Evolutionary conservation across 2,113 vertebrate species (phyloP).

Genomic region (Serilophus lunatus): DNA sequence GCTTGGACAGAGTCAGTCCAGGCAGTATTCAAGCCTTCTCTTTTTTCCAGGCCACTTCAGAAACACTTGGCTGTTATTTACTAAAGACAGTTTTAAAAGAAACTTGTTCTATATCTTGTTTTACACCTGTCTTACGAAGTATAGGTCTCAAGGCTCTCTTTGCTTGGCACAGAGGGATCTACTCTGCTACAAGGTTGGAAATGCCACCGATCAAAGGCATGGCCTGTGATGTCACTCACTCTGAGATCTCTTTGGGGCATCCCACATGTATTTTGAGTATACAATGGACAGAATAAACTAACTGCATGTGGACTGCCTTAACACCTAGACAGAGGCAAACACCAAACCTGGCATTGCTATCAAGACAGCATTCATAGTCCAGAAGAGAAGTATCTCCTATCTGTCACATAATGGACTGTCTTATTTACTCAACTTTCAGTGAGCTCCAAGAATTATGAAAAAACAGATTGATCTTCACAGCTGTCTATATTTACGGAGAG

Average conservation of each 20-base stretch:
- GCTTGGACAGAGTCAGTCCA: background rate
- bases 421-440: background rate
- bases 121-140: background rate
- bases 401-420: background rate
- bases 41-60: background rate
- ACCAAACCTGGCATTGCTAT: accelerated
- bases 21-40: background rate
- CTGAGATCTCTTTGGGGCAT: background rate
- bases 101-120: background rate
- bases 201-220: background rate
- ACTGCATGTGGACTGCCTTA: background rate
- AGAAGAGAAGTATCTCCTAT: background rate
- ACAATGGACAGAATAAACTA: background rate
- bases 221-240: background rate
- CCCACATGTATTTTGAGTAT: background rate
- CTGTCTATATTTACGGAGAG: background rate
- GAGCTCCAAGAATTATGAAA: background rate
- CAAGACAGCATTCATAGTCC: background rate
- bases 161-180: background rate
- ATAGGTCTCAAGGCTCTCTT: background rate
- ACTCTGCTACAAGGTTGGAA: background rate
- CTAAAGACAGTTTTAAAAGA: background rate
- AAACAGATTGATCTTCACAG: background rate
- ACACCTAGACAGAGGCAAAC: background rate
- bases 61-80: background rate